These are phyloP conservation scores for Balaeniceps rex DNA, from an alignment of 2,113 vertebrate genomes.

Conservation along the genomic window DNA sequence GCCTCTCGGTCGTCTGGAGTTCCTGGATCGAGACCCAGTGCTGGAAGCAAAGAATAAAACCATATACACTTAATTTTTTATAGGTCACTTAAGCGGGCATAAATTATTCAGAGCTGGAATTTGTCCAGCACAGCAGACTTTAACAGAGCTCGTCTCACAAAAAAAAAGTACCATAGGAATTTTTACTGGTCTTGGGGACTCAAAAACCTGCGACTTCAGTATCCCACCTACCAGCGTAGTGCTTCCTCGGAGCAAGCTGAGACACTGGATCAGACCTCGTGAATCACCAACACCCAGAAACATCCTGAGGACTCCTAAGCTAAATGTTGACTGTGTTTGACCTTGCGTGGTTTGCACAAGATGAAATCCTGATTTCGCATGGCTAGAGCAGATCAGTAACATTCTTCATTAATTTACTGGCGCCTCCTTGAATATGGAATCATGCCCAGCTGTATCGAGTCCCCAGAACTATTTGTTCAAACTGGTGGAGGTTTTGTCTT, in stretches of 20 bases:
- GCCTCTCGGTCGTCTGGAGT: neutral
- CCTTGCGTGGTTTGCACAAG: neutral
- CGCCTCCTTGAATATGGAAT: conserved; percentile 23
- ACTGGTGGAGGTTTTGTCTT: conserved; percentile 8
- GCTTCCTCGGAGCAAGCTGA: neutral
- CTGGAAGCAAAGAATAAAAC: neutral
- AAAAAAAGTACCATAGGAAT: neutral
- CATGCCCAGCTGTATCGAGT: neutral
- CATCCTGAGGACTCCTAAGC: neutral
- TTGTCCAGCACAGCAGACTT: neutral
- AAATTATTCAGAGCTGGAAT: neutral
- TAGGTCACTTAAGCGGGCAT: neutral
- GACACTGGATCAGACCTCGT: neutral
- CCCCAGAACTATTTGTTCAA: conserved; percentile 60
- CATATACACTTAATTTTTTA: neutral
- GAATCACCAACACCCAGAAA: neutral
- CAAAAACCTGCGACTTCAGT: neutral
- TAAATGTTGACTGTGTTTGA: neutral
- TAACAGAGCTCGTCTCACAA: neutral
- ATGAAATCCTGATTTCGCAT: neutral
- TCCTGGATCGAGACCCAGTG: neutral
- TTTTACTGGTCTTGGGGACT: neutral
- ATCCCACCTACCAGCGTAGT: neutral
- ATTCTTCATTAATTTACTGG: conserved; percentile 22
- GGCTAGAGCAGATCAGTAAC: conserved; percentile 10